Percentiles rank a stretch among this genome's conserved stretches.
phyloP scores from a whole-genome alignment of 2,797 vertebrate species.

The Crenuchus spilurus region DNA sequence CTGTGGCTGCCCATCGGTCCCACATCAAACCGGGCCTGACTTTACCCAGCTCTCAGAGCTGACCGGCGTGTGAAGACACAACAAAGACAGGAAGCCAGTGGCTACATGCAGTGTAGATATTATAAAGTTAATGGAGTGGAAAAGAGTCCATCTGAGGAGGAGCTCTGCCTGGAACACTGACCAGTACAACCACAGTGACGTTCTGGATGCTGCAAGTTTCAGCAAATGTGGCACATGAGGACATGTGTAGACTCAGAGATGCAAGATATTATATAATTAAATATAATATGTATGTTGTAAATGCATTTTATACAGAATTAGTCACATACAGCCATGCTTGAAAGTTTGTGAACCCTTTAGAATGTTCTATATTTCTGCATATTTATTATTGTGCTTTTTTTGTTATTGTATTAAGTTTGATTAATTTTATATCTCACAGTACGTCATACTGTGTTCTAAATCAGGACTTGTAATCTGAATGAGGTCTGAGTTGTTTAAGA shows the following conservation, averaged over 20 bases:
- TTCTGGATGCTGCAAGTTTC: neutral
- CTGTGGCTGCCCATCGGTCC: neutral
- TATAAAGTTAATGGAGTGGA: neutral
- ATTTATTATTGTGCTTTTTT: too few relatives aligned
- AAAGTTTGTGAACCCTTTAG: too few relatives aligned
- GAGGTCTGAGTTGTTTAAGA: too few relatives aligned
- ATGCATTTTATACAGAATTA: too few relatives aligned
- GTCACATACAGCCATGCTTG: too few relatives aligned
- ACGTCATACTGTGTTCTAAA: too few relatives aligned
- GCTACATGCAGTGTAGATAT: neutral
- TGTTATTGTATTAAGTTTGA: too few relatives aligned
- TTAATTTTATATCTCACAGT: too few relatives aligned
- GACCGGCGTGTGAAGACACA: neutral
- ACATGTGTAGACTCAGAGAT: neutral
- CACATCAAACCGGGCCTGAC: conserved; percentile 30
- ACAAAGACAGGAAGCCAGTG: neutral
- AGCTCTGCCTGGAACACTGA: neutral
- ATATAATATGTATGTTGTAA: too few relatives aligned
- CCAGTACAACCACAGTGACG: neutral
- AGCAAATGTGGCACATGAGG: neutral
- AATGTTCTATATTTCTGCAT: too few relatives aligned
- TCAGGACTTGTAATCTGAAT: too few relatives aligned
- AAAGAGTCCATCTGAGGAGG: neutral
- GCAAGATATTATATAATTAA: too few relatives aligned
- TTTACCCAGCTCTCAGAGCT: neutral